These are phyloP conservation scores for Ypsolopha scabrella DNA, from an alignment of 2,888 invertebrate genomes.

Conservation along the genomic window DNA sequence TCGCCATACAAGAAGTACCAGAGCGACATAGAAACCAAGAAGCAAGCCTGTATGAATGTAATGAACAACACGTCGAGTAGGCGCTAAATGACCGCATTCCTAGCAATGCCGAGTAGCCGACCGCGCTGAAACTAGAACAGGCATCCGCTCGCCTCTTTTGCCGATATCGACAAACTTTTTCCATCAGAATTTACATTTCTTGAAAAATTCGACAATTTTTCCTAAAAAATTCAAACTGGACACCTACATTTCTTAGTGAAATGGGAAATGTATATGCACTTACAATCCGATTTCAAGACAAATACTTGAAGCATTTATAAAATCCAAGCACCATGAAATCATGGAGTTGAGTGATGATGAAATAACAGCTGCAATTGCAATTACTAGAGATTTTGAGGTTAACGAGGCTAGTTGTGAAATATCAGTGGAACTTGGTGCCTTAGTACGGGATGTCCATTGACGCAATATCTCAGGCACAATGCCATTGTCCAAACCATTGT, in stretches of 20 bases:
- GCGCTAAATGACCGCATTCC: constrained; percentile 56
- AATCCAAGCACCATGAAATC: no score
- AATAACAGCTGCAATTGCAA: neutral
- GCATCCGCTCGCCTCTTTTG: constrained; percentile 37
- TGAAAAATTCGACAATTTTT: neutral
- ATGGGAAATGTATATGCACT: no score
- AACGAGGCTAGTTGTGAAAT: neutral
- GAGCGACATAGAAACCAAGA: neutral
- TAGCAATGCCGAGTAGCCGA: constrained; percentile 28
- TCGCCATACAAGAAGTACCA: neutral
- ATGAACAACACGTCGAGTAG: constrained; percentile 14
- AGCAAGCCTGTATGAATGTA: neutral
- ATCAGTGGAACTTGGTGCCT: neutral
- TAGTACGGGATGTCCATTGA: neutral
- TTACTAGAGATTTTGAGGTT: neutral
- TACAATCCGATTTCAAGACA: no score
- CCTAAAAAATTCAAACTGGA: no score
- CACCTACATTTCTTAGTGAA: no score
- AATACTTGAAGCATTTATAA: no score
- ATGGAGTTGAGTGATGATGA: no score
- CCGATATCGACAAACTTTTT: constrained; percentile 6
- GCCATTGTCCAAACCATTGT: neutral
- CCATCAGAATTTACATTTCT: neutral
- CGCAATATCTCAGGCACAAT: neutral
- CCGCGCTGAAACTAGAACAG: constrained; percentile 46